phyloP scores from a whole-genome alignment of 2,888 invertebrate species.

The Lampropteryx suffumata region DNA sequence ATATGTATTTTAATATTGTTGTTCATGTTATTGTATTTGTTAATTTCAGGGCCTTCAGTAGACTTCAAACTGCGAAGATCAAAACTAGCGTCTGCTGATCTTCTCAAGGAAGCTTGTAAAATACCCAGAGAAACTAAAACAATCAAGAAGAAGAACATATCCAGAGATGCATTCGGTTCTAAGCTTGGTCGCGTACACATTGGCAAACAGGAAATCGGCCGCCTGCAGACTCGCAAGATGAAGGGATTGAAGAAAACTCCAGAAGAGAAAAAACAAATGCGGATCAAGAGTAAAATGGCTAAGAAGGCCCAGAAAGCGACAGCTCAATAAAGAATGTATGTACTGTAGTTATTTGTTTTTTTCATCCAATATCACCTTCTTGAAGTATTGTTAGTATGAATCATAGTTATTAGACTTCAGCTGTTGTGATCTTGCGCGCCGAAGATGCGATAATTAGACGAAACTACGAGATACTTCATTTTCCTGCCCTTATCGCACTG shows the following conservation, averaged over 20 bases:
- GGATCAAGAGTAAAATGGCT: constrained; percentile 78
- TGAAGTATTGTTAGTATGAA: too few relatives aligned
- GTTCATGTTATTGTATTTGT: neutral
- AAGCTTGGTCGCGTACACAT: constrained; percentile 96
- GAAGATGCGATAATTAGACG: too few relatives aligned
- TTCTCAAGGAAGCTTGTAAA: constrained; percentile 91
- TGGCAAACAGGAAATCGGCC: constrained; percentile 92
- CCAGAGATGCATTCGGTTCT: constrained; percentile 93
- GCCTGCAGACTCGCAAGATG: constrained; percentile 95
- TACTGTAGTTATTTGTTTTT: constrained; percentile 6
- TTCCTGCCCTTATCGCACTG: too few relatives aligned
- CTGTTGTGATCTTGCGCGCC: too few relatives aligned
- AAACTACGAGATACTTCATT: too few relatives aligned
- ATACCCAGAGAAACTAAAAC: constrained; percentile 90
- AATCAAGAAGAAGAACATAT: constrained; percentile 95
- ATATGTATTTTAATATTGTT: too few relatives aligned
- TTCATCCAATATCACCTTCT: neutral
- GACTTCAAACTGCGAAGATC: constrained; percentile 93
- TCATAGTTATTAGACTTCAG: too few relatives aligned
- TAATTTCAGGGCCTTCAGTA: constrained; percentile 88
- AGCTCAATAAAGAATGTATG: constrained; percentile 45
- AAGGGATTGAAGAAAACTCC: constrained; percentile 91
- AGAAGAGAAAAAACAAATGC: constrained; percentile 85
- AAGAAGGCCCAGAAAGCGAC: constrained; percentile 52
- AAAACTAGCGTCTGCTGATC: constrained; percentile 94